Evolutionary conservation across 2,113 vertebrate species (phyloP).

Genomic region (Ochotona curzoniae): DNA sequence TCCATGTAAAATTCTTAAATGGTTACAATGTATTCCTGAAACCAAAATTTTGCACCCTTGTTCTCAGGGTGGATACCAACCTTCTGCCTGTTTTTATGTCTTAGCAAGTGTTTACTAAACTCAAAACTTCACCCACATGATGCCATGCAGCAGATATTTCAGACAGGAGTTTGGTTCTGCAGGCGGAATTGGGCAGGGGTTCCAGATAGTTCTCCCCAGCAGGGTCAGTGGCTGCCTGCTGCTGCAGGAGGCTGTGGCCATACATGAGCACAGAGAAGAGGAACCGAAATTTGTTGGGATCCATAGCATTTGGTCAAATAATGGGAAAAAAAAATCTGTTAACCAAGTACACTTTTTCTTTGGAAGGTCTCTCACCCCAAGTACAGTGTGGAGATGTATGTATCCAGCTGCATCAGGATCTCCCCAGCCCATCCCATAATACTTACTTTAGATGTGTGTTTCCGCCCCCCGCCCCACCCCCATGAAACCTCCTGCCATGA

Average conservation of each 20-base stretch:
- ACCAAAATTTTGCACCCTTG: neutral
- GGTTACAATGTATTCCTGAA: neutral
- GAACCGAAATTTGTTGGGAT: too few species aligned
- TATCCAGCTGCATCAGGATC: neutral
- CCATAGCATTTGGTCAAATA: neutral
- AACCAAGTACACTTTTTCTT: neutral
- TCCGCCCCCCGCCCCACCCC: neutral
- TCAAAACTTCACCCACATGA: neutral
- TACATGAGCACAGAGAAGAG: neutral
- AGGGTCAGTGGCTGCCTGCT: neutral
- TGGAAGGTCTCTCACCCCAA: neutral
- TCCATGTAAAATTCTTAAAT: neutral
- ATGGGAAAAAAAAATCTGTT: neutral
- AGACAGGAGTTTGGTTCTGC: neutral
- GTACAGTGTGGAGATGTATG: neutral
- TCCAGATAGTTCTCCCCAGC: neutral
- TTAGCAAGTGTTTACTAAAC: neutral
- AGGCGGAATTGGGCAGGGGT: neutral
- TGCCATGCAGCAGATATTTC: neutral
- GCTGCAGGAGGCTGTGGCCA: neutral
- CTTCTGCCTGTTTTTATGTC: neutral
- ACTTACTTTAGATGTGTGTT: slow-evolving; percentile 33
- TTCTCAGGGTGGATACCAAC: neutral
- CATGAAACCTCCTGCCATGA: neutral
- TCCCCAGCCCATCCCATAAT: neutral